These are phyloP conservation scores for Hirtodrosophila confusa DNA, from an alignment of 2,888 invertebrate species.

Conservation along the genomic window DNA sequence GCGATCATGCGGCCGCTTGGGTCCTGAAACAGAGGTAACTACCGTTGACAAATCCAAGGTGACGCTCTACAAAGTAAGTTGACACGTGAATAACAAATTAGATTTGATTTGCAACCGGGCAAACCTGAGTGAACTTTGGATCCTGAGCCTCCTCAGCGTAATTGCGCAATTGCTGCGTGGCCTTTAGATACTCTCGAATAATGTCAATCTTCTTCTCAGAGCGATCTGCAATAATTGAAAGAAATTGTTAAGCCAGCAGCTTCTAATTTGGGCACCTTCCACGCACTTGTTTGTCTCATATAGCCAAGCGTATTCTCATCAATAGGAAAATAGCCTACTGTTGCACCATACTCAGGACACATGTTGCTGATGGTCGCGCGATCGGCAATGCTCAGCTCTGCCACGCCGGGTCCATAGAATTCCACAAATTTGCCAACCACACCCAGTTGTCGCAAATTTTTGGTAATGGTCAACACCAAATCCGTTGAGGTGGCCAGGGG, in stretches of 20 bases:
- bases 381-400: constrained; percentile 96
- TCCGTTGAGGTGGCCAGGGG: constrained; percentile 97
- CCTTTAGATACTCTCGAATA: constrained; percentile 92
- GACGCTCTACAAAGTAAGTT: constrained; percentile 61
- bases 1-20: constrained; percentile 98
- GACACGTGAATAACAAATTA: background rate
- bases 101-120: background rate
- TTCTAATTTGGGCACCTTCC: background rate
- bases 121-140: constrained; percentile 90
- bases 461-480: constrained; percentile 97
- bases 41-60: constrained; percentile 93
- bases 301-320: constrained; percentile 93
- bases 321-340: constrained; percentile 97
- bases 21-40: constrained; percentile 97
- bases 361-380: constrained; percentile 99
- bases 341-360: constrained; percentile 99
- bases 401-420: constrained; percentile 97
- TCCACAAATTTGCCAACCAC: constrained; percentile 99
- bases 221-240: constrained; percentile 87
- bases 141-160: constrained; percentile 90
- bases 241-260: background rate
- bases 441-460: constrained; percentile 95
- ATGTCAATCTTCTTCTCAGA: constrained; percentile 89
- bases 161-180: constrained; percentile 93
- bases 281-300: constrained; percentile 91